These are phyloP conservation scores for Antennarius striatus DNA, from an alignment of 2,113 vertebrate genomes.

Conservation along the genomic window DNA sequence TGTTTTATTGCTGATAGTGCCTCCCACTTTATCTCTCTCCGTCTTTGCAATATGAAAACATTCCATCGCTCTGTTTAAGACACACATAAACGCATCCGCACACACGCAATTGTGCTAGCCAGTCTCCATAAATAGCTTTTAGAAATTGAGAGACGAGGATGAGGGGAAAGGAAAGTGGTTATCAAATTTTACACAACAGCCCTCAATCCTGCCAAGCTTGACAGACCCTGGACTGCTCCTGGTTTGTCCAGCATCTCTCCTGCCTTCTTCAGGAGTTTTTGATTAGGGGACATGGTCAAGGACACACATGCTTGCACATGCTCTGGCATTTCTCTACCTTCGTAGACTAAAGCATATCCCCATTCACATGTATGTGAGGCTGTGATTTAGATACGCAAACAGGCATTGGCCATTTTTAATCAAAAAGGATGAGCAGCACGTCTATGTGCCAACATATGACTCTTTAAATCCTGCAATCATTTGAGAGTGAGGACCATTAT, in stretches of 20 bases:
- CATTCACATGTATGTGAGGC: constrained; percentile 32
- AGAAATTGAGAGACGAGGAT: not conserved
- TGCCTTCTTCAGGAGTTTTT: constrained; percentile 34
- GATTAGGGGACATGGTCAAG: not conserved
- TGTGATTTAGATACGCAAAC: constrained; percentile 63
- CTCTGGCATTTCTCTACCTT: not conserved
- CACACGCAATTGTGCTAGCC: too few relatives aligned
- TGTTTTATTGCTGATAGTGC: too few relatives aligned
- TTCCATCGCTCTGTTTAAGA: too few relatives aligned
- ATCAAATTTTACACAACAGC: constrained; percentile 58
- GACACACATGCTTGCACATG: not conserved
- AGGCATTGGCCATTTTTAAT: constrained; percentile 66
- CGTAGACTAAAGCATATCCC: constrained; percentile 24
- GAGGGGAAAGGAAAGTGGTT: constrained; percentile 12
- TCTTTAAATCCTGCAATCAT: constrained; percentile 46
- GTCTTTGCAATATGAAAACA: too few relatives aligned
- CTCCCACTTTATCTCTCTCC: too few relatives aligned
- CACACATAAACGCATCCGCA: too few relatives aligned
- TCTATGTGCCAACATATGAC: constrained; percentile 62
- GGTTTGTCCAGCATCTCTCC: constrained; percentile 18
- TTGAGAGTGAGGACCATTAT: constrained; percentile 27
- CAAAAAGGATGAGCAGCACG: constrained; percentile 62
- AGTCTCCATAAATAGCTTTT: too few relatives aligned
- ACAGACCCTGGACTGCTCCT: constrained; percentile 12
- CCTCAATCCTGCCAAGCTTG: constrained; percentile 35